phyloP scores from a whole-genome alignment of 92 coral and sea anemone genomes.

The Parazoanthus atlanticus region DNA sequence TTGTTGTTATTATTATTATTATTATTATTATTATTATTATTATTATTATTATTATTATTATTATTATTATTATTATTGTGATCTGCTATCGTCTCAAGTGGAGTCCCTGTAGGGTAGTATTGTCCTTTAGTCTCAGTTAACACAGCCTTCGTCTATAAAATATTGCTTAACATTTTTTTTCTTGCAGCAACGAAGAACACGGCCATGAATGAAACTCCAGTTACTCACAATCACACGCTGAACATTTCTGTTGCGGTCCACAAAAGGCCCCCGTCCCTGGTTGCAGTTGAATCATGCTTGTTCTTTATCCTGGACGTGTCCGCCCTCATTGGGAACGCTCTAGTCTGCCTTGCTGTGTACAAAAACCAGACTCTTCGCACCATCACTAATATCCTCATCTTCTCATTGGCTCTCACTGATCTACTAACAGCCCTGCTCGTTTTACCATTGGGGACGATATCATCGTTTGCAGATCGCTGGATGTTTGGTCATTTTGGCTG shows the following conservation, averaged over 20 bases:
- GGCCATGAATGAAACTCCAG: conserved; percentile 14
- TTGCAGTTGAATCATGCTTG: conserved; percentile 14
- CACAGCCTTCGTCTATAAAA: background rate
- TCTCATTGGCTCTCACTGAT: conserved; percentile 31
- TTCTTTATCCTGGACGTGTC: conserved; percentile 12
- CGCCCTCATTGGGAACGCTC: background rate
- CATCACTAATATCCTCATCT: conserved; percentile 15
- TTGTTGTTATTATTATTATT: too few relatives aligned
- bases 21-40: too few relatives aligned
- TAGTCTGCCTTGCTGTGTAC: conserved; percentile 32
- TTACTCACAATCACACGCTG: background rate
- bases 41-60: too few relatives aligned
- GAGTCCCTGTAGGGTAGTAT: background rate
- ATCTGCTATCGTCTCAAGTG: too few relatives aligned
- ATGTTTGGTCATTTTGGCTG: conserved; percentile 21
- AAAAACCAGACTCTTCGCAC: conserved; percentile 25
- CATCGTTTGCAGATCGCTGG: conserved; percentile 36
- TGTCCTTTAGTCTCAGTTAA: background rate
- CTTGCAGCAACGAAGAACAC: background rate
- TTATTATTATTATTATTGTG: too few relatives aligned
- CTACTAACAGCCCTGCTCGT: conserved; percentile 33
- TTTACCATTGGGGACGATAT: conserved; percentile 22
- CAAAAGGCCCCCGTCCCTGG: conserved; percentile 15
- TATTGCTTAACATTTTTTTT: background rate
- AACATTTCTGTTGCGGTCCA: background rate